Conservation (phyloP, 2,888 invertebrate genomes). For the Nezara viridula region DNA sequence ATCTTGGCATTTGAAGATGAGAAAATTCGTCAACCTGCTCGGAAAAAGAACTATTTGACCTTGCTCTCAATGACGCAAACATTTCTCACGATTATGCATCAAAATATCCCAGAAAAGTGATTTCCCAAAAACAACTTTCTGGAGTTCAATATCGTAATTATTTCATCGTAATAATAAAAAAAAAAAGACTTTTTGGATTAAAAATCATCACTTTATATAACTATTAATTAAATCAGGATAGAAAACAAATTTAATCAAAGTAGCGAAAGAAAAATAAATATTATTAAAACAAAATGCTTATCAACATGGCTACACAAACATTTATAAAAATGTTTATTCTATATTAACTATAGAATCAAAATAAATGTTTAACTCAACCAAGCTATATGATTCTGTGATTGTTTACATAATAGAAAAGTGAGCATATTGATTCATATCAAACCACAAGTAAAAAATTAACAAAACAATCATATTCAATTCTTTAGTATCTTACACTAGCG, state of each 20-base stretch:
- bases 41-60: constrained; percentile 49
- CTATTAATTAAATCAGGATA: neutral
- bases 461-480: neutral
- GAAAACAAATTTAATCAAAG: neutral
- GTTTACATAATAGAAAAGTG: too few species aligned
- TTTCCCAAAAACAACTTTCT: neutral
- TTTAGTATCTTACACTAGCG: too few species aligned
- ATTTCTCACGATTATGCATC: constrained; percentile 29
- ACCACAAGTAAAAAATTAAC: neutral
- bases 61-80: constrained; percentile 49
- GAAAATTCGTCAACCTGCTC: constrained; percentile 49
- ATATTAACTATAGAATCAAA: too few species aligned
- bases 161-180: neutral
- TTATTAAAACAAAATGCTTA: neutral
- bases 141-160: neutral
- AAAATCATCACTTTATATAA: too few species aligned
- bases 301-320: neutral
- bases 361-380: too few species aligned
- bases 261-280: too few species aligned
- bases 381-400: too few species aligned
- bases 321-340: neutral
- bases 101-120: constrained; percentile 30
- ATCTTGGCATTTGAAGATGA: constrained; percentile 35
- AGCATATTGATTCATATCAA: too few species aligned
- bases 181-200: neutral